Base-by-base conservation (phyloP, 1,140 invertebrate species). In the Cydia pomonella region DNA sequence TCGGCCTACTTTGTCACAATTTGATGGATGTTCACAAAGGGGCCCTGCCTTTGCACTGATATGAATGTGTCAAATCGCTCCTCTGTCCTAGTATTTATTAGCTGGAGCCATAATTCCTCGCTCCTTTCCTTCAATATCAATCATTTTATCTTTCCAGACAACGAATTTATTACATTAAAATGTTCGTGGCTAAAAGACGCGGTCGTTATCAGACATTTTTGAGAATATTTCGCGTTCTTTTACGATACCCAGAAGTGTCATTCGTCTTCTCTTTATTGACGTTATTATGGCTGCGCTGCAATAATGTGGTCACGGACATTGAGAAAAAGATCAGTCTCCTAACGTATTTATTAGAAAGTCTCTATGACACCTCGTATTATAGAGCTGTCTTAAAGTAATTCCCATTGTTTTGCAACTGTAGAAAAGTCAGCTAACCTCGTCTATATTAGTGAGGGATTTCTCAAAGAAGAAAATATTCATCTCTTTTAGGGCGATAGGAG, bases 1-100 rank as follows among this genome's bases (percentile, higher is more conserved):
- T 29, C 75, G 75, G 62, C 59, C 77, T 76, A 80, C 72, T 80
- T 80, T 80, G 79, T 80, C 77, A 73, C 21, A 64, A 29, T 76
- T 64, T 80, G 79, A 80, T 80, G 76, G 77, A 80, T 80, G 62
- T 29, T 23, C 59, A 73, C 33, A 21, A 47, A 50, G 73, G 64
- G 69, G 71, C 71, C 38, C 71, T 73, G 72, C 74, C 47, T 33
- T 75, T 33, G 29, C 64, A 69, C 64, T 69, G 64, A 69, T 69
- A 69, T 38, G 64, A 33, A 69, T 69, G 64, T 69, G 64, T 69
- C 64, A 69, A 69, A 69, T 69, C 64, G 33, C 64, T 69, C 29
- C 64, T 69, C 64, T 41, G 64, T 69, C 64, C 29, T 69, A 23
- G 23, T 69, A 69, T 69, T 41, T 69, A 69, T 69, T 69, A 69